A percentile compares a stretch with the other conserved stretches of the same genome.
Conservation (phyloP, 2,113 vertebrate species). For the Orthonyx spaldingii region DNA sequence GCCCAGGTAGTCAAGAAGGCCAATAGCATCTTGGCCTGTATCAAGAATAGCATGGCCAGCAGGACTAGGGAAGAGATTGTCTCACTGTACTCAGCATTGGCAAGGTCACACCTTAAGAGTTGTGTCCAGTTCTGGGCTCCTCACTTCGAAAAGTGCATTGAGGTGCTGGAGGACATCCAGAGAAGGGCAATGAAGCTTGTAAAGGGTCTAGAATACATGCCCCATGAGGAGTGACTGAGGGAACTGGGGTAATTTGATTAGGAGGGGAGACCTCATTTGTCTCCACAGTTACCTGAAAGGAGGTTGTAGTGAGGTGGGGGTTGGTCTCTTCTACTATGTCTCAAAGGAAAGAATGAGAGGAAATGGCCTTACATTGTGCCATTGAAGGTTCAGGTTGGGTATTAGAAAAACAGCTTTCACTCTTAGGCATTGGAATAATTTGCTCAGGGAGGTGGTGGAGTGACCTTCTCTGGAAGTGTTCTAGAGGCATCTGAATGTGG, state of each 20-base stretch:
- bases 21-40: neutral
- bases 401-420: neutral
- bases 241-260: neutral
- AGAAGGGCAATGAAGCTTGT: neutral
- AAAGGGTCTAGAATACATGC: neutral
- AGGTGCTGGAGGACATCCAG: neutral
- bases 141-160: neutral
- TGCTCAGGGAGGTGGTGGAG: neutral
- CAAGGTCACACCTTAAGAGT: accelerated
- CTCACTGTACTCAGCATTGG: neutral
- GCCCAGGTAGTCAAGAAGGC: neutral
- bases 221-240: too few species aligned
- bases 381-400: neutral
- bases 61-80: neutral
- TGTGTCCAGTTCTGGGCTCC: neutral
- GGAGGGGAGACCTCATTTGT: neutral
- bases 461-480: neutral
- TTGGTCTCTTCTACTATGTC: neutral
- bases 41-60: neutral
- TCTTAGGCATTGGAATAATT: neutral
- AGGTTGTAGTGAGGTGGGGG: accelerated
- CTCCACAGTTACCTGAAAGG: neutral
- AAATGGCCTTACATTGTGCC: neutral
- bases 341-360: neutral
- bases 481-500: too few species aligned